Evolutionary conservation across 2,888 invertebrate genomes (phyloP).

Genomic region (Watsonalla cultraria): DNA sequence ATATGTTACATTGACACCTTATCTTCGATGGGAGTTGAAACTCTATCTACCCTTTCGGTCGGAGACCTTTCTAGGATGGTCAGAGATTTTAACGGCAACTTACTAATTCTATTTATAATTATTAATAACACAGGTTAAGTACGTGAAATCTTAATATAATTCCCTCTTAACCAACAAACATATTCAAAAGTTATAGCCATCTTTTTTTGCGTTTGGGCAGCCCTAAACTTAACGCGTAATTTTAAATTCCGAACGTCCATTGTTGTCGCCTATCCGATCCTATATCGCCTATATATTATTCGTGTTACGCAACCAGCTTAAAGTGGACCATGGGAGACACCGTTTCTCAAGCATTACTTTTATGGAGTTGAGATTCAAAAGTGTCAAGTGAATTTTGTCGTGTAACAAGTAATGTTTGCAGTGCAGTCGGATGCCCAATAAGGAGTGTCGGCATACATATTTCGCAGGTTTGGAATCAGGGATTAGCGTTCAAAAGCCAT

Average conservation of each 20-base stretch:
- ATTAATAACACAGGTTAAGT: no score
- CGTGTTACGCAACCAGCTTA: conserved; percentile 32
- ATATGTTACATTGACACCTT: no score
- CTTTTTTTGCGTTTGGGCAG: conserved; percentile 21
- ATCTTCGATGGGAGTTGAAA: no score
- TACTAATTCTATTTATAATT: no score
- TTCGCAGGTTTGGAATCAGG: conserved; percentile 33
- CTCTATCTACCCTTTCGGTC: no score
- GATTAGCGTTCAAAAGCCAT: conserved; percentile 40
- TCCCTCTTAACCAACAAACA: no score
- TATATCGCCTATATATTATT: conserved; percentile 62
- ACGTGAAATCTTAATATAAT: no score
- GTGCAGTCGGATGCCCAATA: conserved; percentile 47
- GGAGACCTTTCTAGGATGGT: no score
- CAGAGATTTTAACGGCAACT: no score
- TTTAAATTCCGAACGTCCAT: conserved; percentile 67
- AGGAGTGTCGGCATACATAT: conserved; percentile 37
- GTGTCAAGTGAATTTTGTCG: conserved; percentile 26
- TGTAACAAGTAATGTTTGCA: conserved; percentile 25
- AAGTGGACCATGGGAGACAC: conserved; percentile 20
- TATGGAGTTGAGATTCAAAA: conserved; percentile 7
- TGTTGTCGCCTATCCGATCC: conserved; percentile 61
- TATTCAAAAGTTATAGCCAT: no score
- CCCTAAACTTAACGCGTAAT: conserved; percentile 61
- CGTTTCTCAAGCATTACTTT: conserved; percentile 6